Conservation (phyloP, 2,113 vertebrate genomes). For the Nestor notabilis region DNA sequence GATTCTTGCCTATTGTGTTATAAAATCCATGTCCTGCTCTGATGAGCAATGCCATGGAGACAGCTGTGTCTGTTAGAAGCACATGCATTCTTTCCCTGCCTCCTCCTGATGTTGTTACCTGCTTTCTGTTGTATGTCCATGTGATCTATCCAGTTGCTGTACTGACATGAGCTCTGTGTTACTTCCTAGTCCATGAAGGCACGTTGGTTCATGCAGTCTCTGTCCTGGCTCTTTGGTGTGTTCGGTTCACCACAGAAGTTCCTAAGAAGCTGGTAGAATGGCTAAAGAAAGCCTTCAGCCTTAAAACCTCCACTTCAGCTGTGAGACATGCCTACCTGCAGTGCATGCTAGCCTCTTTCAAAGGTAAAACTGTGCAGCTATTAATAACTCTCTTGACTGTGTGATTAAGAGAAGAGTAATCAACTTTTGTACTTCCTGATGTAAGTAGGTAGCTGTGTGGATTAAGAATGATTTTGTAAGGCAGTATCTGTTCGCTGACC, state of each 20-base stretch:
- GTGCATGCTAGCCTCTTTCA: conserved; percentile 90
- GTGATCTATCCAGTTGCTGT: background rate
- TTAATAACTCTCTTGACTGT: background rate
- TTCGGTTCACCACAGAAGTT: conserved; percentile 86
- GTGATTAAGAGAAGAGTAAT: background rate
- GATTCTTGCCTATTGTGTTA: background rate
- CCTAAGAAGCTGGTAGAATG: conserved; percentile 87
- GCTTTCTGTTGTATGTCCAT: background rate
- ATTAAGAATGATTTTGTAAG: background rate
- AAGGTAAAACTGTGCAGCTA: conserved; percentile 77
- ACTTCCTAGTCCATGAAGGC: conserved; percentile 88
- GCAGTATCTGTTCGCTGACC: background rate
- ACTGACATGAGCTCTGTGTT: background rate
- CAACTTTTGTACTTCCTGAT: background rate
- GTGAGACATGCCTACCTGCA: conserved; percentile 95
- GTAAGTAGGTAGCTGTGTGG: background rate
- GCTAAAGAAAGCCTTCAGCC: conserved; percentile 93
- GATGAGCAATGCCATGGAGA: background rate
- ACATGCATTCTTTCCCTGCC: background rate
- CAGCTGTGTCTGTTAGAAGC: background rate
- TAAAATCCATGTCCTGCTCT: background rate
- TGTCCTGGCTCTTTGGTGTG: conserved; percentile 91
- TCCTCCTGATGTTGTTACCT: background rate
- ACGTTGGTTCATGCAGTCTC: conserved; percentile 91
- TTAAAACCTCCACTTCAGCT: conserved; percentile 91